A percentile compares a stretch with the other conserved stretches of the same genome.
These are phyloP conservation scores for Brachionus calyciflorus DNA, from an alignment of 1,140 invertebrate species.

Conservation along the genomic window DNA sequence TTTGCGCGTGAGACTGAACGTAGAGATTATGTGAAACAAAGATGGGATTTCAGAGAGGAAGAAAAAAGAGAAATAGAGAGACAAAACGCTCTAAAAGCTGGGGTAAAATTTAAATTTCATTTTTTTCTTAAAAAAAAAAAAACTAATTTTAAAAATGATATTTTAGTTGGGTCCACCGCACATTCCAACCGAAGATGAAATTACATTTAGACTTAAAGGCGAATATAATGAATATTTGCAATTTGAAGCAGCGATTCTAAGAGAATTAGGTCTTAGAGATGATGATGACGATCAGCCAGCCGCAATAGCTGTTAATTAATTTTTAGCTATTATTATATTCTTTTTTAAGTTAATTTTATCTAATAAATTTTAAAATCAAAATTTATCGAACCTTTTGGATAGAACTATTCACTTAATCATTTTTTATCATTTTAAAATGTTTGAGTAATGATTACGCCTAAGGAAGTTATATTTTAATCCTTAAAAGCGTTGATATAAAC, in stretches of 20 bases:
- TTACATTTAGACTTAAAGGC: not conserved
- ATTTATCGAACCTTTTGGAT: no score
- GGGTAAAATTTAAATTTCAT: conserved; percentile 8
- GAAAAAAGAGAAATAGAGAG: conserved; percentile 46
- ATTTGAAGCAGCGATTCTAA: conserved; percentile 32
- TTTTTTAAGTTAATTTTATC: no score
- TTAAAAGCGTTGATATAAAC: no score
- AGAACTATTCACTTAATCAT: no score
- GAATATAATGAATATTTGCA: conserved; percentile 45
- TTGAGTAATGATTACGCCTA: no score
- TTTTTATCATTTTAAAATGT: no score
- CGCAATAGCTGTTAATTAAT: not conserved
- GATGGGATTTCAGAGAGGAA: conserved; percentile 46
- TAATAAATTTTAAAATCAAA: no score
- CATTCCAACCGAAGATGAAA: conserved; percentile 46
- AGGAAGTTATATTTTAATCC: no score
- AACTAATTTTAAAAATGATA: not conserved
- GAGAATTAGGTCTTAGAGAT: conserved; percentile 42
- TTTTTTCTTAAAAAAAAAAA: not conserved
- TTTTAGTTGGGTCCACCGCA: conserved; percentile 26
- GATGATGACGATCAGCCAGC: conserved; percentile 11
- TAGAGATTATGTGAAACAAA: conserved; percentile 40
- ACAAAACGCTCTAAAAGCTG: conserved; percentile 23
- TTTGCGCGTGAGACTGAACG: conserved; percentile 28
- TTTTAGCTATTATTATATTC: no score